Percentiles rank a stretch among this genome's conserved stretches.
phyloP scores from a whole-genome alignment of 23 tunicate genomes.

The Trididemnum nubilum region DNA sequence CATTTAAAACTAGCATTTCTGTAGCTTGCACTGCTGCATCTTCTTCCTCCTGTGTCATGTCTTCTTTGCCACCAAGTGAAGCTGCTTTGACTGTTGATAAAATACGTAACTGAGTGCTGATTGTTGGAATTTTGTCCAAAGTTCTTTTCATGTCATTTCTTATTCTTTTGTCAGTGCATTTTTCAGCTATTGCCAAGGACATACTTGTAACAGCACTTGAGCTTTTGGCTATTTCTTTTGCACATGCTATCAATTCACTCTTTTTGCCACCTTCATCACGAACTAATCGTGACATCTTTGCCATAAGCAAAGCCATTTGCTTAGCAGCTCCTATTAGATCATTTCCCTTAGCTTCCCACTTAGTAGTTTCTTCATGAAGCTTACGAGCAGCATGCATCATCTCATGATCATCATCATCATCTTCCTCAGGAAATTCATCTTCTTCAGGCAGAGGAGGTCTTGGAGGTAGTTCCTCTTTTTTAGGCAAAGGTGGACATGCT shows the following conservation, averaged over 20 bases:
- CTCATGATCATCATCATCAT: slow-evolving; percentile 55
- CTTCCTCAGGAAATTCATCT: slow-evolving; percentile 87
- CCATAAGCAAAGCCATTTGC: slow-evolving; percentile 97
- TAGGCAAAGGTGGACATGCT: slow-evolving; percentile 81
- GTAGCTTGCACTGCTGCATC: slow-evolving; percentile 99
- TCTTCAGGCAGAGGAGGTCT: slow-evolving; percentile 77
- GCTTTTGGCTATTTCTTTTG: slow-evolving; percentile 97
- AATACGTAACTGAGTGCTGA: slow-evolving; percentile 95
- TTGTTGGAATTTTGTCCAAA: slow-evolving; percentile 89
- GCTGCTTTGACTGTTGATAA: slow-evolving; percentile 99
- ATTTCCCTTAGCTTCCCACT: slow-evolving; percentile 97
- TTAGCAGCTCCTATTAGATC: slow-evolving; percentile 96
- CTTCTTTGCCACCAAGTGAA: slow-evolving; percentile 70
- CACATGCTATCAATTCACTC: slow-evolving; percentile 89
- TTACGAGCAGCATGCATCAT: slow-evolving; percentile 98
- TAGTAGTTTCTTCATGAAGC: slow-evolving; percentile 90
- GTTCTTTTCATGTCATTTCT: slow-evolving; percentile 94
- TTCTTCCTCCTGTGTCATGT: slow-evolving; percentile 80
- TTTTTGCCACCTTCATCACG: slow-evolving; percentile 78
- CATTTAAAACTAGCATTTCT: slow-evolving; percentile 98
- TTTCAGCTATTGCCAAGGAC: slow-evolving; percentile 89
- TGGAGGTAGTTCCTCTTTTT: slow-evolving; percentile 49
- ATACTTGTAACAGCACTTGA: slow-evolving; percentile 80
- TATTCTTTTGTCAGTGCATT: slow-evolving; percentile 95
- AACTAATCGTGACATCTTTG: slow-evolving; percentile 95